Evolutionary conservation across 2,888 invertebrate species (phyloP).

Genomic region (Melanostoma mellinum): DNA sequence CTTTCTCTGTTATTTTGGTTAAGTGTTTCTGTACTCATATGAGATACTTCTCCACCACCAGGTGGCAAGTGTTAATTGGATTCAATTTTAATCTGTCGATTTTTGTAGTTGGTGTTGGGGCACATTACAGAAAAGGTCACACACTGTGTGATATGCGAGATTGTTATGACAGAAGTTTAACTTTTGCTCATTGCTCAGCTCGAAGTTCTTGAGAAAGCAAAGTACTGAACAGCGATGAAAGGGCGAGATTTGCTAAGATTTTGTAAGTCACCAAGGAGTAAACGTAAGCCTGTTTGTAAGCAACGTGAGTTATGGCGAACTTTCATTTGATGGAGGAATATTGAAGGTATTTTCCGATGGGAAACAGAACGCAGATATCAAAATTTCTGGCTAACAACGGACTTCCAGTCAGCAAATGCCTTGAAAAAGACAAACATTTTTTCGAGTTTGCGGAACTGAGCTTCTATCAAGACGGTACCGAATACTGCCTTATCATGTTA

Average conservation of each 20-base stretch:
- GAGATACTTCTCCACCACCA: constrained; percentile 51
- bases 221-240: not conserved
- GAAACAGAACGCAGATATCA: no score
- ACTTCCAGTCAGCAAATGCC: no score
- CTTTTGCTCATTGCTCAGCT: constrained; percentile 10
- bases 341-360: no score
- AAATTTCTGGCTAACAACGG: no score
- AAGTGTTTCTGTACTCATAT: not conserved
- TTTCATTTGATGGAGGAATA: no score
- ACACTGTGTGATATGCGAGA: constrained; percentile 39
- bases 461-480: no score
- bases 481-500: no score
- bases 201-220: not conserved
- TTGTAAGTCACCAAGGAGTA: no score
- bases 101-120: constrained; percentile 54
- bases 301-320: no score
- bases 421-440: no score
- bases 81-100: constrained; percentile 79
- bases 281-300: no score
- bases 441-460: no score
- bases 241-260: not conserved
- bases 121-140: constrained; percentile 17
- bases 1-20: constrained; percentile 5
- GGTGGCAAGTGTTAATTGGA: constrained; percentile 82
- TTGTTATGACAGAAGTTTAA: constrained; percentile 30